Base-by-base conservation (phyloP, 2,888 invertebrate species). In the Hydraecia micacea region DNA sequence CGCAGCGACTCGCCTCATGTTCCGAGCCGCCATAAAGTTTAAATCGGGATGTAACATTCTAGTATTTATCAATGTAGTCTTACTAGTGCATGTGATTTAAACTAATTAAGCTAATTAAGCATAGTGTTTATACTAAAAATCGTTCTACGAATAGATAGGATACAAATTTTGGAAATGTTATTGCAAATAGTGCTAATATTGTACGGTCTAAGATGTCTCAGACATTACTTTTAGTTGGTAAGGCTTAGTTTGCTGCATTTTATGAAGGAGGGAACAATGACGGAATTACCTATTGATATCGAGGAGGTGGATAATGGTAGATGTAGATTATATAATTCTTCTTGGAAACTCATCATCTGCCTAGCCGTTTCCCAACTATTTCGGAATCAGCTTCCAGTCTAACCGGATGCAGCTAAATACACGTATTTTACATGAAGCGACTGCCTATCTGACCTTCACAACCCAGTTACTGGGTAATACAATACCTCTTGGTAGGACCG, bases 51-150 rank as follows among this genome's bases (percentile, higher is more conserved):
- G 25, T 36, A 84, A 88, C 80, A 84, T 82, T 87, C 81, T 87
- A 86, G 73, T 80, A 75, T 76, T 75, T 84, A 86, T 86, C 70
- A 67, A 80, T 85, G 83, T 83, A 89, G 87, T 85, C 28, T 88
- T 85, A 90, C 85, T 91, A 89, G 87, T 90, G 90, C 89, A 89
- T 90, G 91, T 91, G 87, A 90, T 89, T 88, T 85, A 86, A 87
- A 91, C 85, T 90, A 88, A 90, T 88, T 90, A 89, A 86, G 87
- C 85, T 90, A 88, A 90, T 88, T 90, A 89, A 86, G 87, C 83
- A 85, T 89, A 89, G 88, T 83, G 83, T 90, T 88, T 87, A 88
- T 88, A 89, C 87, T 89, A 89, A 88, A 80, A 84, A 79, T 73
- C 73, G 83, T 84, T 86, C 71, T 87, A 84, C 68, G 68, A 75